Evolutionary conservation across 1,140 invertebrate species (phyloP).

Genomic region (Mylabris phalerata): DNA sequence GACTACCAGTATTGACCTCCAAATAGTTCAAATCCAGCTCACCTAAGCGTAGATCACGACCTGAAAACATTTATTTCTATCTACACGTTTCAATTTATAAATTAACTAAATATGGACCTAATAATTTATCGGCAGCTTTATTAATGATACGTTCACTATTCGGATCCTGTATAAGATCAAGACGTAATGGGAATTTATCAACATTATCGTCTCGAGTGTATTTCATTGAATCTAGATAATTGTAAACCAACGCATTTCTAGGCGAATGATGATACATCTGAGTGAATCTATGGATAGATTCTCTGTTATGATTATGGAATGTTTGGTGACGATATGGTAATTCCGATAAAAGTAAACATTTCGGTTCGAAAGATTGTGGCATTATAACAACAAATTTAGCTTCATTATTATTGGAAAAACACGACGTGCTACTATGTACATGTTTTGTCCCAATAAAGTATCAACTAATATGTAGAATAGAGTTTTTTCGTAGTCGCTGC

Average conservation of each 20-base stretch:
- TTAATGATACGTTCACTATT: conserved; percentile 11
- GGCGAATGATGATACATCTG: neutral
- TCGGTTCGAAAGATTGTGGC: conserved; percentile 13
- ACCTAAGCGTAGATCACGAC: too few species aligned
- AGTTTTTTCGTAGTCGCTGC: too few species aligned
- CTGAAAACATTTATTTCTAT: too few species aligned
- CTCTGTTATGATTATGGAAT: conserved; percentile 9
- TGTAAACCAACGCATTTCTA: neutral
- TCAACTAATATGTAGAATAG: too few species aligned
- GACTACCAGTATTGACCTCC: too few species aligned
- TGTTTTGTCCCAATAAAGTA: too few species aligned
- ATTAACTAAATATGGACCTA: neutral
- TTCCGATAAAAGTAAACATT: conserved; percentile 15
- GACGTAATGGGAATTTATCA: conserved; percentile 12
- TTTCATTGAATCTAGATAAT: conserved; percentile 21
- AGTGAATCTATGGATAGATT: neutral
- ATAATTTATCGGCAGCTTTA: conserved; percentile 14
- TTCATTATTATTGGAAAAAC: conserved; percentile 16
- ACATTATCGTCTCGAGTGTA: conserved; percentile 2
- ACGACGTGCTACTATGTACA: conserved; percentile 6
- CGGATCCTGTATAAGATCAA: conserved; percentile 19
- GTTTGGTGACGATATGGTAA: conserved; percentile 19
- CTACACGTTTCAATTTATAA: too few species aligned
- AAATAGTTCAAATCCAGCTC: too few species aligned
- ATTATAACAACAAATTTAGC: conserved; percentile 22